Evolutionary conservation across 2,113 vertebrate genomes (phyloP), one percentile per base, ranked within the genome.

Genomic region (Heloderma charlesbogerti): DNA sequence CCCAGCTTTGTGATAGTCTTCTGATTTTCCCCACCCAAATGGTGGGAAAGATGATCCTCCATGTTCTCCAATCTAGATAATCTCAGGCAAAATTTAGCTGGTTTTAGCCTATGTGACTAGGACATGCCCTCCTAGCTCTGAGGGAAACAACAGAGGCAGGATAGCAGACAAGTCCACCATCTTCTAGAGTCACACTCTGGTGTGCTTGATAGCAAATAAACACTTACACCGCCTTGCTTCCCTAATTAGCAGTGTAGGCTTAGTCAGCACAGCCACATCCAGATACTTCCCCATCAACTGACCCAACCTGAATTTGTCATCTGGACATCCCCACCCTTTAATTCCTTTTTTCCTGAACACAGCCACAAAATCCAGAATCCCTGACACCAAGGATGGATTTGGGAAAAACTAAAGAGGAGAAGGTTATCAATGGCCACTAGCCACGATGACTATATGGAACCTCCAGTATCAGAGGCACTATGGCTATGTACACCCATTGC

Each of bases 1-100:
- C 75, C 45, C 63, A 90, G 88, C 43, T 40, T 84, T 90, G 54
- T 77, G 91, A 94, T 88, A 88, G 79, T 88, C 87, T 74, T 96
- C 91, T 72, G 75, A 69, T 57, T 63, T 92, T 89, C 92, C 85
- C 82, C 77, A 89, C 67, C 51, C 57, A 45, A 93, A 86, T 8
- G 77, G 4, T 40, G 48, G 29, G 92, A 54, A 2, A 91, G 37
- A 87, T 63, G 40, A 48, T 37, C 87, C 80, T 94, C 90, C 89
- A 82, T 4, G 90, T 94, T 94, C 84, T 67, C 16, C 48, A 37
- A 15, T 66, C 71, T 78, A 57, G 16, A 69, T 69, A n/a, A 66
- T n/a, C 0, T 90, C 79, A 90, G 66, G 81, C 86, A 92, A n/a
- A 80, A 80, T 78, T 90, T 79, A 79, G 27, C 2, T 45, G 78